These are phyloP conservation scores for Archaeoteleia sp. DNA, from an alignment of 2,888 invertebrate species.

Conservation along the genomic window DNA sequence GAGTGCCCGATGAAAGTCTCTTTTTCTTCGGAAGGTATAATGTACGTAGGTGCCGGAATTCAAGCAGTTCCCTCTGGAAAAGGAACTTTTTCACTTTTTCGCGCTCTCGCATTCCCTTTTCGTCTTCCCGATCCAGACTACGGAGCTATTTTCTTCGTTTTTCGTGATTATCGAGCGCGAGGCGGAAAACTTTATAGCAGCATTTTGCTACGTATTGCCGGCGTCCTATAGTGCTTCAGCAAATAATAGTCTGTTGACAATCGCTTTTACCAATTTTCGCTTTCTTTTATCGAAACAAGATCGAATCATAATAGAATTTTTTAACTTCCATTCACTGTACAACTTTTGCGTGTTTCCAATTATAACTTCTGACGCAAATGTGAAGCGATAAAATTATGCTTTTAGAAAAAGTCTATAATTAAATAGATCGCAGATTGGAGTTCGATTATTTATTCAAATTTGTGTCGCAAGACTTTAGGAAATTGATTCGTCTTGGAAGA, in stretches of 20 bases:
- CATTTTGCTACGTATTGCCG: conserved; percentile 15
- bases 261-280: conserved; percentile 5
- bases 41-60: conserved; percentile 34
- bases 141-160: conserved; percentile 14
- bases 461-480: too few species aligned
- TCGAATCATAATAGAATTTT: conserved; percentile 8
- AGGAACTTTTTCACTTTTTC: conserved; percentile 33
- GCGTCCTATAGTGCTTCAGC: conserved; percentile 4
- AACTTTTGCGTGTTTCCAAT: background rate
- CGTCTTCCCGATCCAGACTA: background rate
- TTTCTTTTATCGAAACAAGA: conserved; percentile 2
- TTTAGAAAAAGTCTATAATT: background rate
- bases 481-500: too few species aligned
- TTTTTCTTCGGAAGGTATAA: conserved; percentile 22
- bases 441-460: too few species aligned
- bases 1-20: conserved; percentile 52
- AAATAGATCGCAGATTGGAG: too few species aligned
- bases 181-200: conserved; percentile 11
- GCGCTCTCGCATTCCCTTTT: conserved; percentile 10
- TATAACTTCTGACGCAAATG: conserved; percentile 3
- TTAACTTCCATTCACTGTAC: background rate
- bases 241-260: conserved; percentile 17
- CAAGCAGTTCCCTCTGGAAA: conserved; percentile 38
- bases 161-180: conserved; percentile 13
- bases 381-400: background rate